Percentiles rank a stretch among this genome's conserved stretches.
These are phyloP conservation scores for Chaetogeoica ovagalla DNA, from an alignment of 2,888 invertebrate species.

Conservation along the genomic window DNA sequence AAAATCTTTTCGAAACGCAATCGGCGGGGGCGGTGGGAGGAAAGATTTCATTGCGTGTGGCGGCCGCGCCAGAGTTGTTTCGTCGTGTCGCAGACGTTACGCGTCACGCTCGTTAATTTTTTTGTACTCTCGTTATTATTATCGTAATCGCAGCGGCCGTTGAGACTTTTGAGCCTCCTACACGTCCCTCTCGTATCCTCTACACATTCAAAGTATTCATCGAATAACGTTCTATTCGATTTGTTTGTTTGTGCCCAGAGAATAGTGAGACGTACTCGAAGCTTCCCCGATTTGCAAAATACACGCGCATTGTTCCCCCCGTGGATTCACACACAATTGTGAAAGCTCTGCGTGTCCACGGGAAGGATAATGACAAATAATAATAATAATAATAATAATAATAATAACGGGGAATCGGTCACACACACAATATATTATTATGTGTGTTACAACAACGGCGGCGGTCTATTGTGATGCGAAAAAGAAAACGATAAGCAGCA, in stretches of 20 bases:
- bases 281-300: no score
- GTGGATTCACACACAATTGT: not conserved
- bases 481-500: conserved; percentile 7
- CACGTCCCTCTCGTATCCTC: no score
- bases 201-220: no score
- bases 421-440: not conserved
- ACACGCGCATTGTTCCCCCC: not conserved
- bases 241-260: not conserved
- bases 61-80: not conserved
- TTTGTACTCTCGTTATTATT: not conserved
- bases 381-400: not conserved
- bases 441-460: not conserved
- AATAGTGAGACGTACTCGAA: no score
- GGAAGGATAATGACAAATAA: not conserved
- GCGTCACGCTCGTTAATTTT: not conserved
- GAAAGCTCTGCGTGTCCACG: conserved; percentile 18
- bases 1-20: not conserved
- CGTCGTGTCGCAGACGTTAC: not conserved
- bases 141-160: not conserved
- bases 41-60: not conserved
- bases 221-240: not conserved
- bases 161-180: not conserved
- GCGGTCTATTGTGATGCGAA: conserved; percentile 18
- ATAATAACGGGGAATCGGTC: conserved; percentile 24
- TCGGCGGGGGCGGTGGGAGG: not conserved